These are phyloP conservation scores for Antennarius maculatus DNA, from an alignment of 2,797 vertebrate species.

Conservation along the genomic window DNA sequence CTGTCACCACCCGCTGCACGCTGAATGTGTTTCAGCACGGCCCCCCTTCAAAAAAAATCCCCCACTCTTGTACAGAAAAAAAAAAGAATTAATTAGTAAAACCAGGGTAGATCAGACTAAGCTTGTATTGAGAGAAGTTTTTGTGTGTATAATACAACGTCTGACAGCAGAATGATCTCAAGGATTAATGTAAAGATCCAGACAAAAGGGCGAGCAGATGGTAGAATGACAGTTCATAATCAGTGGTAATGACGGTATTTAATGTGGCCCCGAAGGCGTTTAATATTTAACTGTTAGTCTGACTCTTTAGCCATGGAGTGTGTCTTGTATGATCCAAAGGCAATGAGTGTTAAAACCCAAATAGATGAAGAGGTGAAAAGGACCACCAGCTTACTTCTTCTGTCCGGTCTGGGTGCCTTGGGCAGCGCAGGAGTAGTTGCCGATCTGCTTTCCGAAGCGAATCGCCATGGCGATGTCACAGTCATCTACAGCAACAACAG, in stretches of 20 bases:
- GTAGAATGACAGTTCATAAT: conserved; percentile 27
- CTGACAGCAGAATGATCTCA: conserved; percentile 24
- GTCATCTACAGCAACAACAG: conserved; percentile 93
- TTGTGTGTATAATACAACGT: conserved; percentile 12
- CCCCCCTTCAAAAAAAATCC: background rate
- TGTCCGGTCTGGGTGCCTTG: conserved; percentile 96
- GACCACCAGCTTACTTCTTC: conserved; percentile 87
- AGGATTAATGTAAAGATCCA: conserved; percentile 44
- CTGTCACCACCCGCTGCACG: conserved; percentile 39
- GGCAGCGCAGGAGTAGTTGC: conserved; percentile 97
- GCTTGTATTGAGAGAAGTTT: conserved; percentile 24
- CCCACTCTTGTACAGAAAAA: conserved; percentile 1
- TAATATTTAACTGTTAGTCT: conserved; percentile 11
- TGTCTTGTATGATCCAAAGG: background rate
- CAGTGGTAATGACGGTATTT: conserved; percentile 29
- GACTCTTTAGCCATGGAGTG: background rate
- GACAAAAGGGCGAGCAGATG: conserved; percentile 25
- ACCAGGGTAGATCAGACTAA: conserved; percentile 21
- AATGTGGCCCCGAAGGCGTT: conserved; percentile 4
- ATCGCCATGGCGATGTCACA: conserved; percentile 96
- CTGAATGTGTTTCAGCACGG: conserved; percentile 64
- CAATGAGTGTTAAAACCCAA: background rate
- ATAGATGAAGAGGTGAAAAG: background rate
- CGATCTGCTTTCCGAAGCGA: conserved; percentile 89
- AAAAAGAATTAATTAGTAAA: conserved; percentile 47